These are phyloP conservation scores for Eupithecia inturbata DNA, from an alignment of 2,888 invertebrate species.

Conservation along the genomic window DNA sequence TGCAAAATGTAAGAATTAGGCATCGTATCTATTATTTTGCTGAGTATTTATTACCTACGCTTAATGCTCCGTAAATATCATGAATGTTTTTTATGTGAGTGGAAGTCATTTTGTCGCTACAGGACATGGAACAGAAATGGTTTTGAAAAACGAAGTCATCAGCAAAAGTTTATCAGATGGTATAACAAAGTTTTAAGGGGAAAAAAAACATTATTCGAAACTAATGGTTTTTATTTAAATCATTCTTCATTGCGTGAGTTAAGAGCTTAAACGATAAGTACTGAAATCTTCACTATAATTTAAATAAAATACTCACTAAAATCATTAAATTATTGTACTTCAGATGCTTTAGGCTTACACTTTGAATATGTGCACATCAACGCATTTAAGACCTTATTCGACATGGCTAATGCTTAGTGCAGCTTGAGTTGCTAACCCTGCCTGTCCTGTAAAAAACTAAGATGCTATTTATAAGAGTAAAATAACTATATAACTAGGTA, in stretches of 20 bases:
- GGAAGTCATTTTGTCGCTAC: too few species aligned
- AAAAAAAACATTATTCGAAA: not conserved
- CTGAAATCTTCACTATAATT: not conserved
- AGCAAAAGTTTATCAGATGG: too few species aligned
- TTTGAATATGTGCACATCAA: not conserved
- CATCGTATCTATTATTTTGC: not conserved
- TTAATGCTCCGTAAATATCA: too few species aligned
- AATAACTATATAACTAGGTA: not conserved
- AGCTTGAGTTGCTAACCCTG: not conserved
- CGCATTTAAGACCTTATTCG: not conserved
- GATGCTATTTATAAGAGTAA: not conserved
- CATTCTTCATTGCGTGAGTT: slow-evolving; percentile 17
- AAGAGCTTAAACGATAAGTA: not conserved
- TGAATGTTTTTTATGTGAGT: too few species aligned
- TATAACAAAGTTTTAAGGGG: not conserved
- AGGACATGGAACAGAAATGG: too few species aligned
- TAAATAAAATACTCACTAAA: not conserved
- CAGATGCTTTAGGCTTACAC: not conserved
- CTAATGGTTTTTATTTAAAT: not conserved
- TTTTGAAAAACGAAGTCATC: too few species aligned
- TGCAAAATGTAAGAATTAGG: not conserved
- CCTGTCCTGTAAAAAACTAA: not conserved
- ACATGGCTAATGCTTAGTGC: not conserved
- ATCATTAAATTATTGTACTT: not conserved
- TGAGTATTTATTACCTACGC: too few species aligned